Conservation (phyloP, 2,113 vertebrate genomes). For the Eulemur rufifrons region DNA sequence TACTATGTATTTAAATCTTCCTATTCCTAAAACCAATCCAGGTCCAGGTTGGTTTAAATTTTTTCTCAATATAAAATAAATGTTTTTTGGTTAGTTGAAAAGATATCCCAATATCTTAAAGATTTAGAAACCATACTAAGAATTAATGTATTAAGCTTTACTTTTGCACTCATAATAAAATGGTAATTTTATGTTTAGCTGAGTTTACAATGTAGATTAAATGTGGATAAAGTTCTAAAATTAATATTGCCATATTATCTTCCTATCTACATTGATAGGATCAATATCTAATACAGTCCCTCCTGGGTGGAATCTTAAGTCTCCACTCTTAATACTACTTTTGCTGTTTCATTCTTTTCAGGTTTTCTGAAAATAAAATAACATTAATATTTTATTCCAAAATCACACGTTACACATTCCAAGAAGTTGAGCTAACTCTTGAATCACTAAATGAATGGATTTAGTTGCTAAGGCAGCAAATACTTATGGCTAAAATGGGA, state of each 20-base stretch:
- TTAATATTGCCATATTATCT: not conserved
- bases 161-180: not conserved
- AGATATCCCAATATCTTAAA: not conserved
- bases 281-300: not conserved
- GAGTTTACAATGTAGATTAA: not conserved
- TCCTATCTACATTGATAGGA: not conserved
- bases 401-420: slow-evolving; percentile 82
- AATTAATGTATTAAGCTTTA: not conserved
- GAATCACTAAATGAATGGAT: slow-evolving; percentile 80
- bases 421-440: slow-evolving; percentile 83
- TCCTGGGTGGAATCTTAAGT: not conserved
- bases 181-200: not conserved
- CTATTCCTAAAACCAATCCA: not conserved
- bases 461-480: slow-evolving; percentile 84
- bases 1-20: not conserved
- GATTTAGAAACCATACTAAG: not conserved
- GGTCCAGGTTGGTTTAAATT: not conserved
- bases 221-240: not conserved
- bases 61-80: not conserved
- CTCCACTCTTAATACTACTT: not conserved
- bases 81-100: not conserved
- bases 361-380: slow-evolving; percentile 53
- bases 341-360: not conserved
- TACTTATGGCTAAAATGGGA: slow-evolving; percentile 81
- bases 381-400: slow-evolving; percentile 71